Evolutionary conservation across 2,113 vertebrate species (phyloP), one percentile per base, ranked within the genome.

Genomic region (Melanerpes formicivorus): DNA sequence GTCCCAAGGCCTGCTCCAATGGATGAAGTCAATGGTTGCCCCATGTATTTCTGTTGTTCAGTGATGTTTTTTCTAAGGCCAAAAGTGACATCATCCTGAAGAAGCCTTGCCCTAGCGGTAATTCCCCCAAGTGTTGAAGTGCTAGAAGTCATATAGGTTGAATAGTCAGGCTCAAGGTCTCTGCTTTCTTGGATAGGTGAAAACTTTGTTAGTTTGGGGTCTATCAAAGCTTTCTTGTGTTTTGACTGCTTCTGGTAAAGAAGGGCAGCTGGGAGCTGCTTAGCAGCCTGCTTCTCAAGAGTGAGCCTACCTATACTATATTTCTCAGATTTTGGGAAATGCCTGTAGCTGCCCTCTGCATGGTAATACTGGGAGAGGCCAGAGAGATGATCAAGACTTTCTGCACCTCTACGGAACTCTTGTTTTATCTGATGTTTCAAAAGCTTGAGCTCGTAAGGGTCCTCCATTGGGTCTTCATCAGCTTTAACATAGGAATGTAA

Each of bases 371-470:
- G 99, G 22, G 99, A 98, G 30, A 99, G 97, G 17, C 98, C 98
- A 81, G 99, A 97, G 62, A 99, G 97, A 87, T 99, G 99, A 85
- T 99, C 99, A 50, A 99, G 95, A 71, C 98, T 98, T 77, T 99
- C 99, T 30, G 98, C 97, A 64, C 99, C 99, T 93, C 99, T 98
- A 59, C 99, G 98, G 92, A 99, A 99, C 92, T 99, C 99, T 80
- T 99, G 99, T 69, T 99, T 99, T 88, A 99, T 99, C 95, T 99
- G 99, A 66, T 99, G 99, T 92, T 99, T 99, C 71, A 99, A 97
- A 80, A 99, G 98, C 87, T 99, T 99, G 71, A 99, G 96, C 90
- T 99, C 99, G 95, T 99, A 99, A 26, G 99, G 99, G 42, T 99
- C 99, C 82, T 99, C 99, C 99, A 99, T 99, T 14, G 99, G 96